Conservation (phyloP, 2,888 invertebrate genomes). For the Drosophila paucipuncta region DNA sequence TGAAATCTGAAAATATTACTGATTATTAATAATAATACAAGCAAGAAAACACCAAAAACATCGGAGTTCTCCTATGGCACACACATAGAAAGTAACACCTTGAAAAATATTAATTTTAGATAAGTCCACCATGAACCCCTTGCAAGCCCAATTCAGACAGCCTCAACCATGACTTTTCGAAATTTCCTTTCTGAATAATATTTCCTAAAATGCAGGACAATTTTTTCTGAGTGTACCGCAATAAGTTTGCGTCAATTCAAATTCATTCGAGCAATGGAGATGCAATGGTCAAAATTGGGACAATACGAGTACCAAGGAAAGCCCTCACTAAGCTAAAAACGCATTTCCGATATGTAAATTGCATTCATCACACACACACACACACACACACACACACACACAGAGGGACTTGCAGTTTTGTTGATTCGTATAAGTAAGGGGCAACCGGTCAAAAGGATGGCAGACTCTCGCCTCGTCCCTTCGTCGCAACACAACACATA, state of each 20-base stretch:
- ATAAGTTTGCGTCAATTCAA: neutral
- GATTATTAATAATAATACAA: neutral
- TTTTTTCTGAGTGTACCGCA: constrained; percentile 1
- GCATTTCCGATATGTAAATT: constrained; percentile 36
- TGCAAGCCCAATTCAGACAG: neutral
- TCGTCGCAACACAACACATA: constrained; percentile 19
- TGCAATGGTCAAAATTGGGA: neutral
- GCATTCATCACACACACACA: constrained; percentile 33
- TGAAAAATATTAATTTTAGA: neutral
- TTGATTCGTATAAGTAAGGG: constrained; percentile 12
- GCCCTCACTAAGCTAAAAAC: constrained; percentile 16
- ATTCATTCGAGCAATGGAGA: constrained; percentile 8
- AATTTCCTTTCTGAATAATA: neutral
- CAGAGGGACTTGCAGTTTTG: constrained; percentile 14
- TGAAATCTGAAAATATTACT: neutral
- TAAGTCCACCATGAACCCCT: neutral
- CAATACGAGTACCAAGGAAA: neutral
- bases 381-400: constrained; percentile 1
- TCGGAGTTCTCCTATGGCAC: neutral
- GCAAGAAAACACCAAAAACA: too few relatives aligned
- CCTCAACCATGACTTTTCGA: neutral
- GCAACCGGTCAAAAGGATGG: constrained; percentile 24
- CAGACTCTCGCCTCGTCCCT: neutral
- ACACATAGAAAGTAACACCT: neutral
- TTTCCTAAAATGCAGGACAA: neutral